phyloP scores from a whole-genome alignment of 30 jellyfish, hydroid and myxozoan genomes.

The Nemopilema nomurai region DNA sequence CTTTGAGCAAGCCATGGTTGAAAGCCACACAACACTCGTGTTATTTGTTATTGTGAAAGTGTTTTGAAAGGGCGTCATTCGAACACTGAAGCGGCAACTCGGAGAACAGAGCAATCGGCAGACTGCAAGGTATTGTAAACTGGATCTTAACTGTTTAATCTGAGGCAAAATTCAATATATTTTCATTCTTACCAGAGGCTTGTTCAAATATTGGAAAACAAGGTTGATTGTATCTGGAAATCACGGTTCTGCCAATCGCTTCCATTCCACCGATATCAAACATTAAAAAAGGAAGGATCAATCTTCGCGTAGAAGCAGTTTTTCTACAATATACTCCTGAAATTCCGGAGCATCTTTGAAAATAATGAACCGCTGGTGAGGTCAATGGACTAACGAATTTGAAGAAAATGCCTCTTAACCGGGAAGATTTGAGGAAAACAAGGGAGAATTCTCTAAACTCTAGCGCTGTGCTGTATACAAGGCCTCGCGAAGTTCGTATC shows the following conservation, averaged over 20 bases:
- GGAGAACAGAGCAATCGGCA: neutral
- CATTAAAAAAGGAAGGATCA: too few relatives aligned
- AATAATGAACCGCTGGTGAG: neutral
- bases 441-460: conserved; percentile 55
- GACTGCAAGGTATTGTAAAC: neutral
- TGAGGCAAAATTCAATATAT: neutral
- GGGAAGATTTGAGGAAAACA: conserved; percentile 48
- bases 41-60: neutral
- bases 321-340: neutral
- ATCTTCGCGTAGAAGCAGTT: neutral
- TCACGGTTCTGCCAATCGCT: neutral
- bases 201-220: neutral
- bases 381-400: neutral
- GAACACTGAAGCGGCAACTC: neutral
- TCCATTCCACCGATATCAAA: neutral
- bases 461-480: conserved; percentile 57
- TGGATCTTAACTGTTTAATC: neutral
- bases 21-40: neutral
- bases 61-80: neutral
- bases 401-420: conserved; percentile 28
- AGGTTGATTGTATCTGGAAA: neutral
- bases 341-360: neutral
- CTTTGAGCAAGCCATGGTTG: neutral
- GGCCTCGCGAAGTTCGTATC: conserved; percentile 71
- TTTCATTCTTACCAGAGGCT: neutral